Percentiles rank a stretch among this genome's conserved stretches.
Evolutionary conservation across 2,113 vertebrate species (phyloP).

Genomic region (Grallaria varia): DNA sequence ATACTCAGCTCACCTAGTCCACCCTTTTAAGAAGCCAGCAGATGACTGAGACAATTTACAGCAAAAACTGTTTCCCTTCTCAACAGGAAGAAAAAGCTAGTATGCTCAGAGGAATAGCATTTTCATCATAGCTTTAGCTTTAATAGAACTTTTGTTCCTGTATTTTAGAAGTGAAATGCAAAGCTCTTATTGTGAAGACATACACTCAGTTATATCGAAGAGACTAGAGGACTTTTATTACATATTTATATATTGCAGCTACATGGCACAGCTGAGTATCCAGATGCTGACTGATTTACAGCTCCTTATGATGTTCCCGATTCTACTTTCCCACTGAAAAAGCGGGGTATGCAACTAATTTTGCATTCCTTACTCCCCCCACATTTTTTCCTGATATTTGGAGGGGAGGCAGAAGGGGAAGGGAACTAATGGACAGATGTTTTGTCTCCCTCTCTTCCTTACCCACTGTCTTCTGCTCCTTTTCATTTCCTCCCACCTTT

Average conservation of each 20-base stretch:
- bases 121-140: neutral
- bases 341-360: neutral
- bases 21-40: neutral
- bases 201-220: neutral
- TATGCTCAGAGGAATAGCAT: neutral
- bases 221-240: neutral
- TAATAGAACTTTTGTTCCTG: neutral
- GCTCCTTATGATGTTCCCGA: neutral
- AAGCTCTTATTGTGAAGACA: neutral
- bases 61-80: neutral
- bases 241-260: neutral
- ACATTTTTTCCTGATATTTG: neutral
- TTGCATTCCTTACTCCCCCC: neutral
- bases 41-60: neutral
- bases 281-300: neutral
- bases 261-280: neutral
- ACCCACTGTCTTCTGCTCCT: neutral
- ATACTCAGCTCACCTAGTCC: neutral
- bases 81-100: neutral
- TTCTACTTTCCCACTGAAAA: neutral
- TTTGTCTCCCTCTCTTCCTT: neutral
- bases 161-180: neutral
- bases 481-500: neutral
- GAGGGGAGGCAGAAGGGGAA: neutral
- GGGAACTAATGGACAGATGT: neutral